Conservation (phyloP, 2,797 vertebrate species). For the Sebastes hubbsi region DNA sequence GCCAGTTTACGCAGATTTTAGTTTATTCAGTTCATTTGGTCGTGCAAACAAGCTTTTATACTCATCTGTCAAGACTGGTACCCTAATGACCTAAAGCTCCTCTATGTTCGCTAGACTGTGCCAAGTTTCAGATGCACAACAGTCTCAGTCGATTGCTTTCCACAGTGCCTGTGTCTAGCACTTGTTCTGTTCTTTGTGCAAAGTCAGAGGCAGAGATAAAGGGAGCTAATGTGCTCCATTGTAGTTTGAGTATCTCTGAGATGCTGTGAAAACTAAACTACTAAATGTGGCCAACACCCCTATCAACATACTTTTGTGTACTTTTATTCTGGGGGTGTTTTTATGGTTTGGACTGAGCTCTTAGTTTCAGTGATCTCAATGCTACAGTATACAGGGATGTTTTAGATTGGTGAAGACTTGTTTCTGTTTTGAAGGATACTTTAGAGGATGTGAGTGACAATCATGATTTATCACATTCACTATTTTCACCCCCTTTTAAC, state of each 20-base stretch:
- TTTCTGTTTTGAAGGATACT: background rate
- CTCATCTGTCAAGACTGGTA: slow-evolving; percentile 16
- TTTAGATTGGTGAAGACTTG: background rate
- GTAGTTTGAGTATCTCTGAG: background rate
- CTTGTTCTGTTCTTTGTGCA: slow-evolving; percentile 19
- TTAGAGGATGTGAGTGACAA: too few relatives aligned
- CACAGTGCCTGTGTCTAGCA: background rate
- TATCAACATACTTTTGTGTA: background rate
- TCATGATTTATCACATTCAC: too few relatives aligned
- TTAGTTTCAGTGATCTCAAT: background rate
- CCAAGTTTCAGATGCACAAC: slow-evolving; percentile 16
- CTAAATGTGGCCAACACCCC: background rate
- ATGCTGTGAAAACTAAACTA: background rate
- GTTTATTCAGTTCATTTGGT: background rate
- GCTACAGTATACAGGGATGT: background rate
- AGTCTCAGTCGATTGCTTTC: slow-evolving; percentile 16
- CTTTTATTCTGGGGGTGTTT: background rate
- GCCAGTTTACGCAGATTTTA: background rate
- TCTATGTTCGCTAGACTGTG: slow-evolving; percentile 15
- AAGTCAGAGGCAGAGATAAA: slow-evolving; percentile 19
- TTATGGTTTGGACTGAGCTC: background rate
- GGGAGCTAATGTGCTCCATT: background rate
- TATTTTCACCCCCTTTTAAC: too few relatives aligned
- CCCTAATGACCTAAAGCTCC: slow-evolving; percentile 21
- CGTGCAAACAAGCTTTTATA: slow-evolving; percentile 1